These are phyloP conservation scores for Bombyx huttoni DNA, from an alignment of 2,888 invertebrate species.

Conservation along the genomic window DNA sequence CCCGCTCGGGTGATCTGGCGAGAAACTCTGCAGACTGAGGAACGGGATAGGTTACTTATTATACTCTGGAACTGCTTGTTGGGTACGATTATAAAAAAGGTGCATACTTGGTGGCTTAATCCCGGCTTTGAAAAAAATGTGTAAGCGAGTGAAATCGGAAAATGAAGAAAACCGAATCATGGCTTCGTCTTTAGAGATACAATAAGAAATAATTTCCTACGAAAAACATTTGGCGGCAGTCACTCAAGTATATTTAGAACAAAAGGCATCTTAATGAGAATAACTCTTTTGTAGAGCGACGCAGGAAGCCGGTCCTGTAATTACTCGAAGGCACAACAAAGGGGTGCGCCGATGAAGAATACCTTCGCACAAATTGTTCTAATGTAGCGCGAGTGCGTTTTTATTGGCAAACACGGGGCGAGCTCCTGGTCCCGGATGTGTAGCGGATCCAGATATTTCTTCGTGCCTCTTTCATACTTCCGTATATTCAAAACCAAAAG, in stretches of 20 bases:
- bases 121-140: too few species aligned
- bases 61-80: too few species aligned
- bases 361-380: slow-evolving; percentile 1
- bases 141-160: too few species aligned
- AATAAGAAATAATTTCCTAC: neutral
- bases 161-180: too few species aligned
- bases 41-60: too few species aligned
- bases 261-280: neutral
- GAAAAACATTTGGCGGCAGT: neutral
- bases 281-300: neutral
- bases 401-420: neutral
- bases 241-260: neutral
- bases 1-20: too few species aligned
- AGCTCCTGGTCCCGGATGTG: neutral
- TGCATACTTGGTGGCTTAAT: too few species aligned
- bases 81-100: too few species aligned
- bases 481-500: too few species aligned
- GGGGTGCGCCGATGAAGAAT: slow-evolving; percentile 3
- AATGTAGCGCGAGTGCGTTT: slow-evolving; percentile 1
- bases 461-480: too few species aligned
- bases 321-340: slow-evolving; percentile 2
- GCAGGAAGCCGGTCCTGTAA: neutral
- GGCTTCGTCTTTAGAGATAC: neutral
- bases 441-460: too few species aligned
- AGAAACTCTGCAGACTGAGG: too few species aligned